Base-by-base conservation (phyloP, 2,113 vertebrate species). In the Malaclemys terrapin region DNA sequence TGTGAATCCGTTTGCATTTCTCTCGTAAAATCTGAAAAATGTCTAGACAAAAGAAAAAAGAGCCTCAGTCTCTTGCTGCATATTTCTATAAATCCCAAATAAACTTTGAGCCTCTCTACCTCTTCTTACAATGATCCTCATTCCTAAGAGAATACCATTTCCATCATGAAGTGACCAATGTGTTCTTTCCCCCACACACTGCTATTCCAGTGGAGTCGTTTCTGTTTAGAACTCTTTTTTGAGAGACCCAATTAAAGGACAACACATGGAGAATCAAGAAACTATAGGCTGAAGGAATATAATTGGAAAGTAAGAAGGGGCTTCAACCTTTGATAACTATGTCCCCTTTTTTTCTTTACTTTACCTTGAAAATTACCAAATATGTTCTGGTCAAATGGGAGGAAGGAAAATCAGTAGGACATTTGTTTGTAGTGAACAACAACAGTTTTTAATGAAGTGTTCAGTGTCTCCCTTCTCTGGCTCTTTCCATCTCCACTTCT, bases 1-100 rank as follows among this genome's bases (percentile, higher is more conserved):
- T 98, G 96, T 99, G 98, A 94, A 99, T 99, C 53, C 90, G 96
- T 93, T 97, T 96, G 54, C 99, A 99, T 95, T 99, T 99, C 79
- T 98, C 95, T 91, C 96, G 99, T 65, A 99, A 98, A 57, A 98
- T 85, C 78, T 96, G 96, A 98, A 99, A 99, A 98, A 99, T 98
- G 31, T 97, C 99, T 99, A 96, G 8, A 98, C 38, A 80, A 94
- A 65, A 96, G 54, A 49, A 80, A 84, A 84, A 50, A 84, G 27
- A 85, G 2, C 6, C 1, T 93, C 84, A 94, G 42, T 85, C 24
- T 31, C 75, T 54, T 22, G 1, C 9, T 3, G 83, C 27, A 29
- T 4, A 69, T 53, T 84, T 89, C 7, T 88, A 1, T 78, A 78
- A 54, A 75, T 10, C 31, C 45, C 78, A 86, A 56, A 47, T 38